A percentile compares a stretch with the other conserved stretches of the same genome.
phyloP scores from a whole-genome alignment of 2,113 vertebrate species.

The Mystacornis crossleyi region DNA sequence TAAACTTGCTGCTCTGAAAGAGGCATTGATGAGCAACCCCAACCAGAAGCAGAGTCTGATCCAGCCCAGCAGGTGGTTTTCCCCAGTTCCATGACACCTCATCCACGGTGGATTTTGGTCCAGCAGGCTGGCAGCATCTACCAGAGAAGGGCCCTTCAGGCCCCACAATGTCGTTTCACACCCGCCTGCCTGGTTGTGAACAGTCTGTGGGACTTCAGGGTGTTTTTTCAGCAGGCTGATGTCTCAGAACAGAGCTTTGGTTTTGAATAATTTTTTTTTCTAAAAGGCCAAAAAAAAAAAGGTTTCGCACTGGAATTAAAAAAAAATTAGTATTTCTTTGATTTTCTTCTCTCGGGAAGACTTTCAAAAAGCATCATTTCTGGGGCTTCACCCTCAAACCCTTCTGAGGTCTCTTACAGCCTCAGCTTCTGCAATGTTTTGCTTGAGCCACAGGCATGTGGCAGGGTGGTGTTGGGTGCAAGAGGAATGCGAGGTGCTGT shows the following conservation, averaged over 20 bases:
- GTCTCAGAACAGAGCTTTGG: neutral
- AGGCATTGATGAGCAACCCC: neutral
- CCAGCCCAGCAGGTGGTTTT: neutral
- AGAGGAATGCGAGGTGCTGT: neutral
- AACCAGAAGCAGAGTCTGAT: neutral
- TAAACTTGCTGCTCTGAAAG: neutral
- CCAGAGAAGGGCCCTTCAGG: neutral
- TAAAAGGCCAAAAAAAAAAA: too few relatives aligned
- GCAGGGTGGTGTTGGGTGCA: neutral
- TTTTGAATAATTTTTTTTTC: neutral
- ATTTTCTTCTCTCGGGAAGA: neutral
- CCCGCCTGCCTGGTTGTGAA: neutral
- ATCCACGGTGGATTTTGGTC: rapidly evolving
- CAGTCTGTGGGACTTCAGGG: neutral
- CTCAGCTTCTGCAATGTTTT: neutral
- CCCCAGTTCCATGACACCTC: neutral
- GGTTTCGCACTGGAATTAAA: neutral
- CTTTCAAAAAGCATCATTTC: neutral
- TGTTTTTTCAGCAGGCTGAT: neutral
- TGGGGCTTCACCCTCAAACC: neutral
- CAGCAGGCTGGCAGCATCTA: neutral
- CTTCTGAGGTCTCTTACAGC: neutral
- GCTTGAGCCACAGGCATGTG: rapidly evolving
- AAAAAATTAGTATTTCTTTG: neutral
- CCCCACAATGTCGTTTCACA: neutral